Percentiles rank a stretch among this genome's conserved stretches.
Evolutionary conservation across 2,113 vertebrate genomes (phyloP).

Genomic region (Myodes glareolus): DNA sequence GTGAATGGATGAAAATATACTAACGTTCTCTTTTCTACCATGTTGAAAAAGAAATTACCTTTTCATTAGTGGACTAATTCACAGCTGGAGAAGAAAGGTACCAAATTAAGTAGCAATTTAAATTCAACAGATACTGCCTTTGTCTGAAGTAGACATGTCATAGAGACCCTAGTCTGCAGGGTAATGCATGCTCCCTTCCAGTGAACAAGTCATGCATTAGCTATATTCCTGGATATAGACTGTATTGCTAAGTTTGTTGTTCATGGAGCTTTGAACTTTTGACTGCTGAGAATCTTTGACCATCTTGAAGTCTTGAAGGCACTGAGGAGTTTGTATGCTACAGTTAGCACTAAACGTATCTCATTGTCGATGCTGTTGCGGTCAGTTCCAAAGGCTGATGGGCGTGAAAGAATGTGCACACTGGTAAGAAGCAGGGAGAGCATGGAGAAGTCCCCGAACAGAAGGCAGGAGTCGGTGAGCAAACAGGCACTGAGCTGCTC

Average conservation of each 20-base stretch:
- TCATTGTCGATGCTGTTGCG: not conserved
- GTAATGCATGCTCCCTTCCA: not conserved
- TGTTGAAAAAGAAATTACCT: slow-evolving; percentile 22
- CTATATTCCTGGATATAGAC: not conserved
- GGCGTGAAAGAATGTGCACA: not conserved
- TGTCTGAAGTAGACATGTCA: not conserved
- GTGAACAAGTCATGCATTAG: not conserved
- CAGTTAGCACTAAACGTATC: not conserved
- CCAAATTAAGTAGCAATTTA: slow-evolving; percentile 30
- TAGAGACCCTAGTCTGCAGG: slow-evolving; percentile 17
- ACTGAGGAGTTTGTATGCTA: not conserved
- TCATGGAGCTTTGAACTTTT: not conserved
- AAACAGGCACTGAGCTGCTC: not conserved
- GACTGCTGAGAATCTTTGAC: slow-evolving; percentile 23
- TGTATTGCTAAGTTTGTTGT: not conserved
- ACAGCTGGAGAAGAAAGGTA: not conserved
- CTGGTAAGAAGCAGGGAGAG: not conserved
- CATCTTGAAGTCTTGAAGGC: not conserved
- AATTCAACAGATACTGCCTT: not conserved
- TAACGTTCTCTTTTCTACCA: not conserved
- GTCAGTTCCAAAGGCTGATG: not conserved
- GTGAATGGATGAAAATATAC: not conserved
- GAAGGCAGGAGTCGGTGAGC: not conserved
- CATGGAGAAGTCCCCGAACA: not conserved
- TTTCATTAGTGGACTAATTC: slow-evolving; percentile 2